Conservation (phyloP, 2,113 vertebrate species). For the Stictonetta naevosa region DNA sequence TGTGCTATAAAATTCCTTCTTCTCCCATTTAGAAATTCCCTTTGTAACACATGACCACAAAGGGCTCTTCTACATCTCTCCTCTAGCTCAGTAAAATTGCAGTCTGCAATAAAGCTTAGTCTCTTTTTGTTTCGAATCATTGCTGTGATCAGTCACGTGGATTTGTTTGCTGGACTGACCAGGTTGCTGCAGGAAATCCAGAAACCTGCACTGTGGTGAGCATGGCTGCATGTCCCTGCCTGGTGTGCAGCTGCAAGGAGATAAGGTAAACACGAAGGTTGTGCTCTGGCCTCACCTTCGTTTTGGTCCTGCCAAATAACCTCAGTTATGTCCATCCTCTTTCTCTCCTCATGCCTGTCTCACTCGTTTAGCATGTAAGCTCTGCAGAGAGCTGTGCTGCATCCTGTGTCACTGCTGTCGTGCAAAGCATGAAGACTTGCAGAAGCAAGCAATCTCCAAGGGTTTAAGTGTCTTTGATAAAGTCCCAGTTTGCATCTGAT, state of each 20-base stretch:
- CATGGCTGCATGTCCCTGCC: rapidly evolving
- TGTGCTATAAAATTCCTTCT: not conserved
- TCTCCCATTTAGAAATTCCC: not conserved
- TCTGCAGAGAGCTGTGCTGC: not conserved
- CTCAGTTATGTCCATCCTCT: too few species aligned
- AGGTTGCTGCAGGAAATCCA: not conserved
- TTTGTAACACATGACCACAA: not conserved
- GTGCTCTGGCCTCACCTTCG: rapidly evolving
- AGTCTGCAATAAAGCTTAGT: not conserved
- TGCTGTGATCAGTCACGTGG: not conserved
- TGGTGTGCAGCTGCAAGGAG: not conserved
- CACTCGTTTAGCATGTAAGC: rapidly evolving
- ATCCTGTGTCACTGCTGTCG: not conserved
- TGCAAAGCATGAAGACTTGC: not conserved
- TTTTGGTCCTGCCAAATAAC: not conserved
- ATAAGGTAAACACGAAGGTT: not conserved
- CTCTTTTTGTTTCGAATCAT: not conserved
- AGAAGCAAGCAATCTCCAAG: not conserved
- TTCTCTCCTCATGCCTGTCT: not conserved
- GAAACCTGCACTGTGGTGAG: not conserved
- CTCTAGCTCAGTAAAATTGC: not conserved
- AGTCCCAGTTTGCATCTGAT: not conserved
- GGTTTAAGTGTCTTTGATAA: not conserved
- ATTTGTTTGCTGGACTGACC: not conserved
- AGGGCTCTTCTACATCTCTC: not conserved